phyloP scores from a whole-genome alignment of 2,797 vertebrate species.

The Sebastes cheni region DNA sequence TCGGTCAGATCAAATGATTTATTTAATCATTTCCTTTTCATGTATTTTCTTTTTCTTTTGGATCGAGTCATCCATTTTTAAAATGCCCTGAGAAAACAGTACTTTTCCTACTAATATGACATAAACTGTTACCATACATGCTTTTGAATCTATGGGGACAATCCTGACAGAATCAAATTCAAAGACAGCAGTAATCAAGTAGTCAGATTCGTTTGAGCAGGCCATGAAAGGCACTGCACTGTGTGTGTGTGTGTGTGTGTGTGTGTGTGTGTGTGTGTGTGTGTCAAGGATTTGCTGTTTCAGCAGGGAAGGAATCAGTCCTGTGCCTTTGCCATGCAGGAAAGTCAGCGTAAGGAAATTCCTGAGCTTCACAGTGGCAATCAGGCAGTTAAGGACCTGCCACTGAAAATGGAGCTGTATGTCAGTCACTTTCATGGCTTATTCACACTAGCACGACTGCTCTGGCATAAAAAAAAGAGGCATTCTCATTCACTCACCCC shows the following conservation, averaged over 20 bases:
- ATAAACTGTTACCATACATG: not conserved
- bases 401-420: constrained; percentile 75
- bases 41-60: constrained; percentile 2
- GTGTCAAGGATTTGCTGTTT: constrained; percentile 76
- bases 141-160: constrained; percentile 20
- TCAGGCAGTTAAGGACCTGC: constrained; percentile 82
- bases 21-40: constrained; percentile 47
- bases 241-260: constrained; percentile 16
- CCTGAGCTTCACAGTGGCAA: constrained; percentile 78
- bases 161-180: constrained; percentile 37
- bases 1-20: constrained; percentile 53
- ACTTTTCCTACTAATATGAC: constrained; percentile 9
- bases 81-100: constrained; percentile 16
- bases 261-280: constrained; percentile 16
- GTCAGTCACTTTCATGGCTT: constrained; percentile 82
- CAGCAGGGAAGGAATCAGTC: constrained; percentile 80
- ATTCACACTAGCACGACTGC: constrained; percentile 69
- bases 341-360: constrained; percentile 79
- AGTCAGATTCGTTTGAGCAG: constrained; percentile 54
- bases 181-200: constrained; percentile 64
- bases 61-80: constrained; percentile 27
- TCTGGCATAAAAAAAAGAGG: constrained; percentile 50
- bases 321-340: constrained; percentile 67
- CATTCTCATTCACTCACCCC: constrained; percentile 62
- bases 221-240: constrained; percentile 33